Percentiles rank a stretch among this genome's conserved stretches.
These are phyloP conservation scores for Diachasmimorpha longicaudata DNA, from an alignment of 1,140 invertebrate genomes.

Conservation along the genomic window DNA sequence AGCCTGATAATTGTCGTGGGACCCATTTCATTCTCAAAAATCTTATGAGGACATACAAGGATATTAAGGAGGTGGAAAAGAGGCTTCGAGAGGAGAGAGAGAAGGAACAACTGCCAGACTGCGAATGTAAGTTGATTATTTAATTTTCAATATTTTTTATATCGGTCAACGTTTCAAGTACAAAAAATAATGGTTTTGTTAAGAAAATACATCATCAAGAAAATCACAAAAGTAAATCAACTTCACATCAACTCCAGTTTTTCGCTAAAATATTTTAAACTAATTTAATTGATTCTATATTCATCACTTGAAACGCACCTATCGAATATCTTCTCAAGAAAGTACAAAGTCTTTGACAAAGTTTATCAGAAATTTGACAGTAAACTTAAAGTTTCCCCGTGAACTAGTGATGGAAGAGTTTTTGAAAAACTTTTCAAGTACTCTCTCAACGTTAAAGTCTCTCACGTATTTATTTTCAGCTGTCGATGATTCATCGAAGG, in stretches of 20 bases:
- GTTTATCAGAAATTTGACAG: not conserved
- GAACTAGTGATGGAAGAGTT: not conserved
- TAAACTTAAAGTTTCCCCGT: not conserved
- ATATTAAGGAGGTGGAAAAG: conserved; percentile 33
- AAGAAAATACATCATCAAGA: no score
- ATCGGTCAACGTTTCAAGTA: no score
- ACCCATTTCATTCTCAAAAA: conserved; percentile 62
- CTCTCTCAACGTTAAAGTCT: not conserved
- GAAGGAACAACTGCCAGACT: not conserved
- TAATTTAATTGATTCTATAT: no score
- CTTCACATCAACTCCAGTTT: no score
- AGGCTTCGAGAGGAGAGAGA: conserved; percentile 18
- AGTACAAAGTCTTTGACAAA: not conserved
- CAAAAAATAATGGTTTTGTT: no score
- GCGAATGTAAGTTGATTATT: conserved; percentile 6
- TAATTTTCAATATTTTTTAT: no score
- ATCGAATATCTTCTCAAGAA: no score
- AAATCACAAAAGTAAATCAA: no score
- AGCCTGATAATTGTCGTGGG: conserved; percentile 44
- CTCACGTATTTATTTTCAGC: not conserved
- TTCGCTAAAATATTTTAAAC: no score
- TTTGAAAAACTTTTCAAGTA: not conserved
- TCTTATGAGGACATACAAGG: conserved; percentile 42
- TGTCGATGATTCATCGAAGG: not conserved
- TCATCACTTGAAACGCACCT: no score